These are phyloP conservation scores for Zelleria hepariella DNA, from an alignment of 2,888 invertebrate species.

Conservation along the genomic window DNA sequence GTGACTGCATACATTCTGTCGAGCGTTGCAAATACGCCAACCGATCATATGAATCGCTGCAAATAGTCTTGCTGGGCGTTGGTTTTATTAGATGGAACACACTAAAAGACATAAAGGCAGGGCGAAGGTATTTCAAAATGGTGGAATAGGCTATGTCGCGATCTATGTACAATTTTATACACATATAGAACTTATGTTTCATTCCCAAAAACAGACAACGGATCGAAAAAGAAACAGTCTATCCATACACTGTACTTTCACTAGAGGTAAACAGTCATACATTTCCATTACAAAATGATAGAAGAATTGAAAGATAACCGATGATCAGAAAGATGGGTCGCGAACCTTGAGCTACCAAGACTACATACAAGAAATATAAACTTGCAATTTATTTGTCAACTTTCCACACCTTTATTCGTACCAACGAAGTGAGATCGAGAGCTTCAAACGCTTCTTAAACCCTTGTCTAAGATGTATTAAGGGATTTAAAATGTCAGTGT, in stretches of 20 bases:
- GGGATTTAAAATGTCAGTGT: too few species aligned
- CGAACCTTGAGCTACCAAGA: not conserved
- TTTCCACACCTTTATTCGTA: not conserved
- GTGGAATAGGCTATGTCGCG: not conserved
- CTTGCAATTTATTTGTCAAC: not conserved
- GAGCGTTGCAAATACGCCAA: too few species aligned
- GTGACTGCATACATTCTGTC: too few species aligned
- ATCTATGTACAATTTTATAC: not conserved
- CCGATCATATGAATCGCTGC: too few species aligned
- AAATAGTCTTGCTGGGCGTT: too few species aligned
- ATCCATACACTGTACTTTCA: not conserved
- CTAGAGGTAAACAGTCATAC: not conserved
- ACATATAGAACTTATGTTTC: not conserved
- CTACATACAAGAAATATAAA: not conserved
- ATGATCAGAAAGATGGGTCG: not conserved
- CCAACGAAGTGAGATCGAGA: not conserved
- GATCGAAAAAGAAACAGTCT: not conserved
- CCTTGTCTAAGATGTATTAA: too few species aligned
- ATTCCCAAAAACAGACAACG: not conserved
- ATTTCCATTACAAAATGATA: not conserved
- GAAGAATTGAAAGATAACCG: not conserved
- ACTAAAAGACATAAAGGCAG: not conserved
- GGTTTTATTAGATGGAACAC: not conserved
- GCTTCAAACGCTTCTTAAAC: not conserved
- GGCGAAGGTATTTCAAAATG: not conserved